A percentile compares a stretch with the other conserved stretches of the same genome.
phyloP scores from a whole-genome alignment of 2,888 invertebrate genomes.

The Drosophila koepferae region DNA sequence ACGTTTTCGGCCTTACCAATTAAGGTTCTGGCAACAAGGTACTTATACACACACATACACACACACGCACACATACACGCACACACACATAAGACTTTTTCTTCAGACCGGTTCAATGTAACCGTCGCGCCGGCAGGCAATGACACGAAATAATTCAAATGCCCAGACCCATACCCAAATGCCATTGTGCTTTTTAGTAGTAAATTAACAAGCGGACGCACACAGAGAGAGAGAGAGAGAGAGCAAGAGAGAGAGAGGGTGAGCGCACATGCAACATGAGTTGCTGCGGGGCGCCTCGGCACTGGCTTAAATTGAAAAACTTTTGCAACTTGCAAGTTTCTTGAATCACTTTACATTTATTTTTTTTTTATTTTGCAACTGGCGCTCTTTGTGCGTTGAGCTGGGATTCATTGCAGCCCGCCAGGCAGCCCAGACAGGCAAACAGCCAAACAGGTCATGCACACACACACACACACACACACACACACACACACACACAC shows the following conservation, averaged over 20 bases:
- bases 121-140: constrained; percentile 58
- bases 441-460: constrained; percentile 34
- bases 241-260: neutral
- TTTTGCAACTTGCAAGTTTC: constrained; percentile 73
- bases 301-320: constrained; percentile 74
- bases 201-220: constrained; percentile 67
- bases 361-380: constrained; percentile 21
- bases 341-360: constrained; percentile 35
- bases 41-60: constrained; percentile 15
- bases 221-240: neutral
- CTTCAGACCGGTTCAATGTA: constrained; percentile 46
- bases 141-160: constrained; percentile 67
- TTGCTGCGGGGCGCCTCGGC: constrained; percentile 7
- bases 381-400: constrained; percentile 29
- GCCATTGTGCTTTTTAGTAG: constrained; percentile 67
- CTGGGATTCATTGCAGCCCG: constrained; percentile 65
- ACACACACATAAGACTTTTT: neutral
- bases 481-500: constrained; percentile 24
- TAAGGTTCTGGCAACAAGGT: constrained; percentile 39
- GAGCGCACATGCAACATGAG: constrained; percentile 22
- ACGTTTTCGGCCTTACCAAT: constrained; percentile 53
- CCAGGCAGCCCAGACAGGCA: constrained; percentile 36
- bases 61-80: constrained; percentile 2
- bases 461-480: constrained; percentile 19
- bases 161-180: constrained; percentile 33